These are phyloP conservation scores for Bombylius major DNA, from an alignment of 2,888 invertebrate genomes.

Conservation along the genomic window DNA sequence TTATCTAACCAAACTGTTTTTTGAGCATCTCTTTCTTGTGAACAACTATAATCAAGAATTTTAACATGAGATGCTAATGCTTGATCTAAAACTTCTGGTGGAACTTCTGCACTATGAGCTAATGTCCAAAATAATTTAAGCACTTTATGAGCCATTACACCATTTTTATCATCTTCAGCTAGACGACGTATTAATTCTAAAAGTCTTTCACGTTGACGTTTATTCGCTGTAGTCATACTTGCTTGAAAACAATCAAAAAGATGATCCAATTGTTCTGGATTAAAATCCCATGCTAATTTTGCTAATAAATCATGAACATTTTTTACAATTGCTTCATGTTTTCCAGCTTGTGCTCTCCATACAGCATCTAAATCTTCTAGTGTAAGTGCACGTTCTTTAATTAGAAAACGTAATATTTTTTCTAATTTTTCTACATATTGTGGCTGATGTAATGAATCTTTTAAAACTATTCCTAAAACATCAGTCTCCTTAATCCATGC, in stretches of 20 bases:
- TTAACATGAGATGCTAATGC: conserved; percentile 90
- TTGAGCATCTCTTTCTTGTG: conserved; percentile 91
- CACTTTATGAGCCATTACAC: conserved; percentile 97
- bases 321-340: conserved; percentile 96
- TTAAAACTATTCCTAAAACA: conserved; percentile 85
- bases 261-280: conserved; percentile 92
- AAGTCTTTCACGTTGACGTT: conserved; percentile 89
- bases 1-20: conserved; percentile 92
- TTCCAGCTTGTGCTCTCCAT: conserved; percentile 94
- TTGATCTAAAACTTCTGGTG: conserved; percentile 95
- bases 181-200: conserved; percentile 86
- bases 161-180: conserved; percentile 97
- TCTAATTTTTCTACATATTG: conserved; percentile 96
- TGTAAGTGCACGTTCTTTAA: conserved; percentile 82
- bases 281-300: conserved; percentile 96
- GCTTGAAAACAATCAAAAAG: conserved; percentile 94
- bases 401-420: conserved; percentile 93
- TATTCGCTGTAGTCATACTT: conserved; percentile 92
- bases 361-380: conserved; percentile 86
- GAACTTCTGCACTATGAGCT: conserved; percentile 90
- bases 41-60: conserved; percentile 95
- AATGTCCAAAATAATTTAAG: conserved; percentile 92
- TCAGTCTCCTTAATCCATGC: conserved; percentile 96
- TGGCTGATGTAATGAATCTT: conserved; percentile 93
- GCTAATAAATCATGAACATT: conserved; percentile 93